A percentile compares a stretch with the other conserved stretches of the same genome.
Evolutionary conservation across 2,888 invertebrate genomes (phyloP).

Genomic region (Vandiemenella viatica): DNA sequence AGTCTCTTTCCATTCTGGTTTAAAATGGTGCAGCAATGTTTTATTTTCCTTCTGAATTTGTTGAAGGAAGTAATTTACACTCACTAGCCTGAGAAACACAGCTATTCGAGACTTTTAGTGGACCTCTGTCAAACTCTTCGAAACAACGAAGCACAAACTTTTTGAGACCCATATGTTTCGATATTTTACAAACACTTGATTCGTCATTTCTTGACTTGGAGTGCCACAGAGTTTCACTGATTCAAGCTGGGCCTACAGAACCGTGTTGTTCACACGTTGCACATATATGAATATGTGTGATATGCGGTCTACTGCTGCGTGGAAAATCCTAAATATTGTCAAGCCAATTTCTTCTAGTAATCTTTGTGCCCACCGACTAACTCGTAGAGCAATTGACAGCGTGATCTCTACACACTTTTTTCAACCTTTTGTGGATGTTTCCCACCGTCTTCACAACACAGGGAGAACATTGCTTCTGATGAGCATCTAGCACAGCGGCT

Average conservation of each 20-base stretch:
- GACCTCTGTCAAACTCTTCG: too few relatives aligned
- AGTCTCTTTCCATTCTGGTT: too few relatives aligned
- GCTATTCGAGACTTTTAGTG: too few relatives aligned
- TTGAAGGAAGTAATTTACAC: too few relatives aligned
- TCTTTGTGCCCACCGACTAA: background rate
- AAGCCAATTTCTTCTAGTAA: background rate
- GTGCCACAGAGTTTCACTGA: background rate
- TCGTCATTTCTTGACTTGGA: too few relatives aligned
- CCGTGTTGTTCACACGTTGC: background rate
- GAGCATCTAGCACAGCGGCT: background rate
- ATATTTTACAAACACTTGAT: too few relatives aligned
- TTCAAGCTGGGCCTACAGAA: background rate
- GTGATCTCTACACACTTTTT: background rate
- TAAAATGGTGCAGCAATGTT: too few relatives aligned
- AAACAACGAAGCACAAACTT: too few relatives aligned
- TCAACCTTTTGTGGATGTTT: background rate
- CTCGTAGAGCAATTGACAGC: background rate
- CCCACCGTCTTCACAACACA: too few relatives aligned
- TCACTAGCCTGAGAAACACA: too few relatives aligned
- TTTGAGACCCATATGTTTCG: too few relatives aligned
- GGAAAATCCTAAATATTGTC: background rate
- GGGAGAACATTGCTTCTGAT: background rate
- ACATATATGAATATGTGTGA: background rate
- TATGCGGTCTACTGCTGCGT: background rate
- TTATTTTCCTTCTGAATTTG: too few relatives aligned